These are phyloP conservation scores for Gallinago jamesoni DNA, from an alignment of 2,113 vertebrate species.

Conservation along the genomic window DNA sequence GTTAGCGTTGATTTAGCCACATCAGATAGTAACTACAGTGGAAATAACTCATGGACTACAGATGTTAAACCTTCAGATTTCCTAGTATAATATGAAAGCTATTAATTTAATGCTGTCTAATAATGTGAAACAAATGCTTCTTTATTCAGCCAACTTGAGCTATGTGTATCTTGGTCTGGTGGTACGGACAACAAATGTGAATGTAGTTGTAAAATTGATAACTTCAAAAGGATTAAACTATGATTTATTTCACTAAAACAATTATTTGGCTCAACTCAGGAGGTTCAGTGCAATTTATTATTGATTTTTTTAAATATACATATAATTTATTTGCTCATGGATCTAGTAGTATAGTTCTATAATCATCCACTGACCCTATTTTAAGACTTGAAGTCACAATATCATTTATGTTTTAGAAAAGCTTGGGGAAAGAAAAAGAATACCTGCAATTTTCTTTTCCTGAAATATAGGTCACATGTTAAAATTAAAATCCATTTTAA, in stretches of 20 bases:
- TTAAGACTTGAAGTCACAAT: neutral
- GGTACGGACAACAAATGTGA: neutral
- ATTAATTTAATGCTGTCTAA: neutral
- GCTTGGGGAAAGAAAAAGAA: neutral
- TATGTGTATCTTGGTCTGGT: neutral
- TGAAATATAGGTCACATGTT: neutral
- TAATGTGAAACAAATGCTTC: neutral
- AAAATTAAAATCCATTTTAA: neutral
- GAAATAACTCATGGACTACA: neutral
- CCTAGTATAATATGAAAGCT: neutral
- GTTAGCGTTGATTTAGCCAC: neutral
- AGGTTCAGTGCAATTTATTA: neutral
- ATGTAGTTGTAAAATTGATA: neutral
- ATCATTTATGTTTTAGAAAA: neutral
- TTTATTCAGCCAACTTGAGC: rapidly evolving
- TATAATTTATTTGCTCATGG: neutral
- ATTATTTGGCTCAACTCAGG: neutral
- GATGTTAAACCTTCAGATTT: neutral
- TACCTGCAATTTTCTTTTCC: neutral
- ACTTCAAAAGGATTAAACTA: neutral
- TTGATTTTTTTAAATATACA: neutral
- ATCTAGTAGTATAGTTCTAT: neutral
- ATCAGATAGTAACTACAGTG: neutral
- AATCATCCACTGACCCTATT: neutral
- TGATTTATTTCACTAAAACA: neutral